Evolutionary conservation across 2,113 vertebrate species (phyloP).

Genomic region (Spheniscus mendiculus): DNA sequence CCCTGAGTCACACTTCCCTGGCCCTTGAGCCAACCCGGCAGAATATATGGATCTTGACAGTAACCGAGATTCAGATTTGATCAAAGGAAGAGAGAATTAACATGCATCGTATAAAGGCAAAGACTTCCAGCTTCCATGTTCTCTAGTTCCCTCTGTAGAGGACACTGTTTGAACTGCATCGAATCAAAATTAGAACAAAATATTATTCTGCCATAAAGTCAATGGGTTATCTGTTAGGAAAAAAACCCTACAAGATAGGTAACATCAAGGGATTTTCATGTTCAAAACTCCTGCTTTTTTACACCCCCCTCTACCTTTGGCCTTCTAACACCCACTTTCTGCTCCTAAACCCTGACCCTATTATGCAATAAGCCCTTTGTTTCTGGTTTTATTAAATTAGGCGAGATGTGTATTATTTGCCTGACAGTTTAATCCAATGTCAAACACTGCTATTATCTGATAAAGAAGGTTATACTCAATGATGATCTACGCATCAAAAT

Average conservation of each 20-base stretch:
- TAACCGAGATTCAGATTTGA: background rate
- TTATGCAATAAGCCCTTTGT: background rate
- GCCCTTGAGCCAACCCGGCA: background rate
- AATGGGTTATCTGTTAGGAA: background rate
- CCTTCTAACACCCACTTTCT: background rate
- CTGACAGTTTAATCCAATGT: background rate
- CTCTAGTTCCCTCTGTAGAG: background rate
- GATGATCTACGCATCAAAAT: background rate
- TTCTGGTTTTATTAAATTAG: background rate
- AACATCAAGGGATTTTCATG: background rate
- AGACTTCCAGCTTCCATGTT: background rate
- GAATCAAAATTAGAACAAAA: background rate
- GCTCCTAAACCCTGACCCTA: background rate
- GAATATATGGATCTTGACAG: fast-evolving
- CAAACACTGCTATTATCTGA: background rate
- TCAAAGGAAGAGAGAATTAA: background rate
- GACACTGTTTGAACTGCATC: background rate
- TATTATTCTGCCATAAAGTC: background rate
- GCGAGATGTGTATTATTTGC: background rate
- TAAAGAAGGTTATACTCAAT: background rate
- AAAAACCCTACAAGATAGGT: background rate
- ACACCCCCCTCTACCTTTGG: background rate
- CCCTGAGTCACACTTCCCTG: background rate
- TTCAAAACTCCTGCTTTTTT: background rate
- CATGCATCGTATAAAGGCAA: fast-evolving